These are phyloP conservation scores for Peromyscus polionotus DNA, from an alignment of 2,113 vertebrate genomes.

Conservation along the genomic window DNA sequence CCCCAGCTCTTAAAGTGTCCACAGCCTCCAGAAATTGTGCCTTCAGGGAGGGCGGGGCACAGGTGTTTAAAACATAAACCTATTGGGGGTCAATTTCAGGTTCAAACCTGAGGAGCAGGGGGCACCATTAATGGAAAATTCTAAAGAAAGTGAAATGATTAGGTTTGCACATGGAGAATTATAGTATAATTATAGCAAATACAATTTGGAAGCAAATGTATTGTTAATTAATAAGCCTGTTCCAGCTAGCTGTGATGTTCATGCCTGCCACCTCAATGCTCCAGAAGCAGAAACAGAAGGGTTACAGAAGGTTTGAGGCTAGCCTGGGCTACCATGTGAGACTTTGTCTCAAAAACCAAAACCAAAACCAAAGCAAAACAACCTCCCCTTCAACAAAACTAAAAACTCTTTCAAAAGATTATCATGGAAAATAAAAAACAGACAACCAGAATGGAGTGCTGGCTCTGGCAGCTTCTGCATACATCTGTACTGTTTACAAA, in stretches of 20 bases:
- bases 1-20: not conserved
- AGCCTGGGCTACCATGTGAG: not conserved
- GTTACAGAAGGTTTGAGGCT: not conserved
- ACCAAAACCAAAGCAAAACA: not conserved
- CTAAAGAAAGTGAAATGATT: slow-evolving; percentile 19
- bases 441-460: not conserved
- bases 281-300: not conserved
- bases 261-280: not conserved
- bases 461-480: not conserved
- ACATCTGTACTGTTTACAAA: not conserved
- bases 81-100: not conserved
- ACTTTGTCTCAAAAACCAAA: not conserved
- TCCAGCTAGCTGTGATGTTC: not conserved
- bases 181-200: not conserved
- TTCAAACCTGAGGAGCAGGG: not conserved
- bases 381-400: not conserved
- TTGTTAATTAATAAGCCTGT: not conserved
- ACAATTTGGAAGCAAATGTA: not conserved
- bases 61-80: not conserved
- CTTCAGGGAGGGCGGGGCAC: not conserved
- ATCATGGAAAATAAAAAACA: not conserved
- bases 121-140: not conserved
- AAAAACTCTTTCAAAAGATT: not conserved
- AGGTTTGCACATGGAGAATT: not conserved
- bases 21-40: not conserved